Base-by-base conservation (phyloP, 2,797 vertebrate genomes). In the Lithobates sylvaticus region DNA sequence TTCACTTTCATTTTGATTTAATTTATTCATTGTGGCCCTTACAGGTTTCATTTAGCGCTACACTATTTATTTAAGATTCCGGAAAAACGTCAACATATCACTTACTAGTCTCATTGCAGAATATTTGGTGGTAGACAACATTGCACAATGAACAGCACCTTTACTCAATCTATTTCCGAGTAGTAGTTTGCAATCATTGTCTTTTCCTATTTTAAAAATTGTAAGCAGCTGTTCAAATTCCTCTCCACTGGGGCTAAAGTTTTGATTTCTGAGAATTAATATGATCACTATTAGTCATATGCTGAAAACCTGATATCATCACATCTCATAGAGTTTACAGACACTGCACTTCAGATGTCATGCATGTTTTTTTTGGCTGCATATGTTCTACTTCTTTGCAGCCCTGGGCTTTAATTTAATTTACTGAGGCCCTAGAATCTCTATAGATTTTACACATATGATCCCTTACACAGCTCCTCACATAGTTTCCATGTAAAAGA, bases 241-340 rank as follows among this genome's bases (percentile, higher is more conserved):
- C 27, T 26, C 42, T 3, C 61, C 39, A 18, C 18, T 68, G 26
- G 54, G 72, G 67, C n/a, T 21, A 0, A 50, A 70, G 27, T 27
- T 65, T 75, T 47, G 5, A 64, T 61, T 67, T 61, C 54, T 44
- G 36, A 47, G 70, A 75, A 83, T 44, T 4, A 6, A 16, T 34
- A 34, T 15, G n/a, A 23, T 47, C 67, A 13, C n/a, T 68, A n/a
- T 76, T 9, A 65, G 61, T 65, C 26, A 67, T n/a, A 23, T 32
- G 10, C 23, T 47, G 27, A 10, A 8, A 54, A 26, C 15, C 39
- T 83, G 54, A 76, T 23, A 47, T 83, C 71, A 83, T 75, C 71
- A 15, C 36, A 65, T 74, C 81, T 74, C 50, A 2, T 10, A 61
- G 58, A 47, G 16, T 76, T n/a, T 54, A 54, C 50, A 54, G 12